Evolutionary conservation across 2,888 invertebrate species (phyloP), one percentile per base, ranked within the genome.

Genomic region (Melinaea marsaeus): DNA sequence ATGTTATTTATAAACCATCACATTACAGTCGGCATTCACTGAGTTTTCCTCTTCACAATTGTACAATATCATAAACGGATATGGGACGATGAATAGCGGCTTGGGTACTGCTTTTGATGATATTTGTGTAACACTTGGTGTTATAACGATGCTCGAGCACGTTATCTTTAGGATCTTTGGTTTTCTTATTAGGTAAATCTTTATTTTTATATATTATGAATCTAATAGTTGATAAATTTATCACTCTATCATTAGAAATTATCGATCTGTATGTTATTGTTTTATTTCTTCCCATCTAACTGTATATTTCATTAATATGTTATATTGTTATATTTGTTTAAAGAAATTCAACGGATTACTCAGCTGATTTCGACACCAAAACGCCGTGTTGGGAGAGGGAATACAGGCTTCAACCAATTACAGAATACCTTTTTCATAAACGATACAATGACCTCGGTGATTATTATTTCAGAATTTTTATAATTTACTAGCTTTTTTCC

Each of bases 381-480:
- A 34, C n/a, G 35, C 63, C 63, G 9, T 51, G 59, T 22, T 63
- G 63, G 63, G 60, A 63, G 47, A 60, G 60, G 6, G 63, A 63
- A 48, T 63, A 63, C 57, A 63, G 54, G 11, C 48, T 63, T 3
- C 42, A 59, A 11, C 56, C 56, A 6, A 37, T 63, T 2, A 57
- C 48, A 3, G 60, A 63, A 22, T 7, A 45, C 3, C 57, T 42
- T 54, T 56, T 63, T 33, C 57, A 63, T 34, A 57, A 59, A 22
- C 33, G 13, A 56, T 63, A 63, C 7, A 45, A 37, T 46, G 32
- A 55, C 22, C 22, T 51, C 4, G 32, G 51, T 51, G 4, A 32
- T 22, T 51, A 51, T 51, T 51, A 51, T 42, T 42, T 9, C 11
- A 9, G 2, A 2, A 9, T 42, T 42, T 42, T 42, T 6, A 7